Evolutionary conservation across 2,113 vertebrate genomes (phyloP), one percentile per base, ranked within the genome.

Genomic region (Larimichthys crocea): DNA sequence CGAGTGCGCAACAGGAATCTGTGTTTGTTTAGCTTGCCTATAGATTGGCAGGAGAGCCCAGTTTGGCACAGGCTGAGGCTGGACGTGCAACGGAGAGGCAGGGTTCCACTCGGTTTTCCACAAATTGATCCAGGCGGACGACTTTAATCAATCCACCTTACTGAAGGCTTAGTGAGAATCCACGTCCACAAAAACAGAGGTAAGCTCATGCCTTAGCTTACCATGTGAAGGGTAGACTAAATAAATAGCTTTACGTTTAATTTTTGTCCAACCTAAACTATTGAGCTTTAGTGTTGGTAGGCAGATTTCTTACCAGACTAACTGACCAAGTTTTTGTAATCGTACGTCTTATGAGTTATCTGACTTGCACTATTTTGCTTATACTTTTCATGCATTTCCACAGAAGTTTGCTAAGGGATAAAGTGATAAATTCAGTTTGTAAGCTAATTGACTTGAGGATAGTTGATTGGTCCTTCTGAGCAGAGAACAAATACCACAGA

Each of bases 1-100:
- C 82, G 82, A 79, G 48, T 87, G 86, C 79, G 46, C 88, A 81
- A 55, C 70, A 88, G 88, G 90, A 91, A 90, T 91, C 84, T 6
- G 0, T 64, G 57, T 88, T 79, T 86, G 83, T 84, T 86, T 83
- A 52, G 63, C 79, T 67, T 52, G 56, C 29, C 40, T 10, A 40
- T 40, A 44, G 29, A 49, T 62, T 64, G 59, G 7, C 42, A 63
- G 3, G 48, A 22, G 29, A 79, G 68, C 60, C 26, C 4, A 24
- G 17, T 73, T 62, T 61, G 76, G 83, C 46, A 11, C 40, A 81
- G 46, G 74, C 46, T 72, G 63, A 75, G 26, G 49, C 46, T 68
- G 66, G 60, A 76, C 1, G 14, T 61, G 22, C 57, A 8, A 68
- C 59, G 14, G 60, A 78, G 74, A 71, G 62, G 26, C 59, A 24